A percentile compares a stretch with the other conserved stretches of the same genome.
phyloP scores from a whole-genome alignment of 2,113 vertebrate species.

The Myocastor coypus region DNA sequence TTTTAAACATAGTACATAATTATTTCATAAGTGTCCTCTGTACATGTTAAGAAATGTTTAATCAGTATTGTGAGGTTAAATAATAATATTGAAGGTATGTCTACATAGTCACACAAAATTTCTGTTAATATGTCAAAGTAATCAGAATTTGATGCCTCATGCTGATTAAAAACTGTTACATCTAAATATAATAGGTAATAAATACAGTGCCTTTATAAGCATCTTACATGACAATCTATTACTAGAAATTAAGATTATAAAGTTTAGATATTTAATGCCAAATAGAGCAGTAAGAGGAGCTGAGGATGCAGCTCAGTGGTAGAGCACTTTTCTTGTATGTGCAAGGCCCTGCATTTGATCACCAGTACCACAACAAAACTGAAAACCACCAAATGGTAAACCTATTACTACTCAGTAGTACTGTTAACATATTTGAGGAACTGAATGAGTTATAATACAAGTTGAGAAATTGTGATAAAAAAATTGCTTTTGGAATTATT shows the following conservation, averaged over 20 bases:
- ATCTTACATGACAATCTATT: background rate
- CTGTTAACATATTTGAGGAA: conserved; percentile 23
- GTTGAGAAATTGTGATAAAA: conserved; percentile 2
- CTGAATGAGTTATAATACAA: background rate
- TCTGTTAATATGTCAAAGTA: conserved; percentile 45
- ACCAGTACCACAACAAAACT: background rate
- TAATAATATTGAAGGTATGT: conserved; percentile 3
- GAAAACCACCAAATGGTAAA: background rate
- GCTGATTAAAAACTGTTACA: conserved; percentile 18
- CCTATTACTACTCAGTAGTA: background rate
- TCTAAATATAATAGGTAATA: conserved; percentile 37
- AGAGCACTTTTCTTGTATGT: background rate
- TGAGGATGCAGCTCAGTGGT: background rate
- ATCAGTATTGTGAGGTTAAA: conserved; percentile 44
- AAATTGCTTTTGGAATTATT: background rate
- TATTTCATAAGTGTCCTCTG: conserved; percentile 38
- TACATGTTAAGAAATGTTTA: conserved; percentile 56
- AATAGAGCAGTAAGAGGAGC: background rate
- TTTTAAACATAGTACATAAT: conserved; percentile 20
- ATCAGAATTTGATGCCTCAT: conserved; percentile 15
- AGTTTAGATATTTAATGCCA: background rate
- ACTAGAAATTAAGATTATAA: background rate
- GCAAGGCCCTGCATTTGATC: background rate
- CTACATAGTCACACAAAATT: conserved; percentile 40
- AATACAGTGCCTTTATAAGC: background rate